Conservation (phyloP, 2,888 invertebrate species). For the Chalcis sispes region DNA sequence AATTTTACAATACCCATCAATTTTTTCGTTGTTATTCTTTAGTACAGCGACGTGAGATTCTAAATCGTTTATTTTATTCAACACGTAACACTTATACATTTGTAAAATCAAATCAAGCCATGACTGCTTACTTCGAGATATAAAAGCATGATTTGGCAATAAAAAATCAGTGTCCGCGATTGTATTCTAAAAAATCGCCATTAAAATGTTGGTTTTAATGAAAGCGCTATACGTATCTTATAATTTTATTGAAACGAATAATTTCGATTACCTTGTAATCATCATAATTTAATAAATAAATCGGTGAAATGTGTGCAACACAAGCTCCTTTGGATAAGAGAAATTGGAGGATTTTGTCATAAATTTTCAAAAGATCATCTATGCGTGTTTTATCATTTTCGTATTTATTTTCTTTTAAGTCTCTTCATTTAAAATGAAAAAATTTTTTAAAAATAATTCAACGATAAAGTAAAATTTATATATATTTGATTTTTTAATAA, state of each 20-base stretch:
- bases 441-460: background rate
- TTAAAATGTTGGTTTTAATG: background rate
- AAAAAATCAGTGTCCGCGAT: background rate
- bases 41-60: constrained; percentile 2
- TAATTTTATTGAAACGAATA: background rate
- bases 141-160: constrained; percentile 58
- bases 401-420: background rate
- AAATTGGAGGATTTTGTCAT: constrained; percentile 64
- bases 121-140: constrained; percentile 72
- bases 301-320: constrained; percentile 73
- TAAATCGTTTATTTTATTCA: constrained; percentile 70
- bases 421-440: background rate
- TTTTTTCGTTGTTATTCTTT: background rate
- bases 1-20: constrained; percentile 38
- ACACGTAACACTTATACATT: constrained; percentile 79
- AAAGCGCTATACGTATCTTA: background rate
- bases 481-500: background rate
- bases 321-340: constrained; percentile 71
- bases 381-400: background rate
- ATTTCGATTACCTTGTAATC: constrained; percentile 67
- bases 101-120: constrained; percentile 82
- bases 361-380: background rate
- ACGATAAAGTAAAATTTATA: background rate
- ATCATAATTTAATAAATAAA: constrained; percentile 73
- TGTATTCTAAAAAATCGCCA: background rate